phyloP scores from a whole-genome alignment of 2,888 invertebrate genomes.

The Sympetrum striolatum region DNA sequence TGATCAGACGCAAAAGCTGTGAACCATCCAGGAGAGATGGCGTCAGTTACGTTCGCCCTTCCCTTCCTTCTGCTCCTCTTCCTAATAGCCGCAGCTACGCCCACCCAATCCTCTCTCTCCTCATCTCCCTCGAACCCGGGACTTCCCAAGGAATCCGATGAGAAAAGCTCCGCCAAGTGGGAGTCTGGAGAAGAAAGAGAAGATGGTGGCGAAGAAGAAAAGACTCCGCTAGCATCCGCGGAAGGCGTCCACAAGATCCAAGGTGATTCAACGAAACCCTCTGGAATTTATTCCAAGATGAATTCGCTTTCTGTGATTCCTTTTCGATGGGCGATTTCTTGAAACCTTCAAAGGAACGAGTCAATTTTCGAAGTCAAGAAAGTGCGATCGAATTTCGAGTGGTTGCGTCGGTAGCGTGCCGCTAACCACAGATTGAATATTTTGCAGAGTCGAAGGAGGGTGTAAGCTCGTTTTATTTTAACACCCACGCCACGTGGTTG shows the following conservation, averaged over 20 bases:
- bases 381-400: not conserved
- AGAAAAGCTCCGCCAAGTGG: not conserved
- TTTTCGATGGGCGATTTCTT: not conserved
- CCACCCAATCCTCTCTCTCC: not conserved
- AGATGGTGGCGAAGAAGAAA: not conserved
- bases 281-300: not conserved
- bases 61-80: not conserved
- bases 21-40: not conserved
- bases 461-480: no score
- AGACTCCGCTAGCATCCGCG: not conserved
- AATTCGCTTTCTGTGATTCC: not conserved
- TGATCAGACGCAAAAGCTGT: not conserved
- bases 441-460: no score
- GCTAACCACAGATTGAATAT: no score
- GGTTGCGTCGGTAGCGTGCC: no score
- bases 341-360: conserved; percentile 16
- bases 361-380: conserved; percentile 30
- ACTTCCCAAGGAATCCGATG: not conserved
- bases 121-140: not conserved
- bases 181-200: not conserved
- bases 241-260: not conserved
- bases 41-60: not conserved
- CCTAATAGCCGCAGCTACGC: conserved; percentile 4
- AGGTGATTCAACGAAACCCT: not conserved
- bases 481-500: no score